A percentile compares a stretch with the other conserved stretches of the same genome.
These are phyloP conservation scores for Tetranychus piercei DNA, from an alignment of 2,888 invertebrate species.

Conservation along the genomic window DNA sequence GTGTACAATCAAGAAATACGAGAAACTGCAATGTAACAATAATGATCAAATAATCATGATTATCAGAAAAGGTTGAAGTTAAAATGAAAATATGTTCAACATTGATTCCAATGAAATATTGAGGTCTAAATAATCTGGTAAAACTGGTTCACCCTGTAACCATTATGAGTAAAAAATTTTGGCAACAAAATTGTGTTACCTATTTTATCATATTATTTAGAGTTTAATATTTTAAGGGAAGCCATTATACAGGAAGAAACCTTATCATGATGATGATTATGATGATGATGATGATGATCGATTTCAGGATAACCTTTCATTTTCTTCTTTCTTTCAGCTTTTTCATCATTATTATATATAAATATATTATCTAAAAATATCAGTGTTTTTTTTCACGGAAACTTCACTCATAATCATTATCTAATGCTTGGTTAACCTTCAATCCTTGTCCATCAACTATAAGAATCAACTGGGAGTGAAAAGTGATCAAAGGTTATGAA, in stretches of 20 bases:
- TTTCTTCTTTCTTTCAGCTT: not conserved
- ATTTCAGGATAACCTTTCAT: slow-evolving; percentile 8
- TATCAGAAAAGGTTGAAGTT: no score
- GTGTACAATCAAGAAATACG: no score
- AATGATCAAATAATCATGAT: no score
- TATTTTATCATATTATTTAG: not conserved
- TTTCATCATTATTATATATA: not conserved
- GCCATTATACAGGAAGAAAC: slow-evolving; percentile 8
- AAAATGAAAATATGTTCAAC: no score
- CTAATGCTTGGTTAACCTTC: not conserved
- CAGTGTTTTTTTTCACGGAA: not conserved
- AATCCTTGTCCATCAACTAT: not conserved
- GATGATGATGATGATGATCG: not conserved
- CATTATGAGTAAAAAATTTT: not conserved
- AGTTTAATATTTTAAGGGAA: not conserved
- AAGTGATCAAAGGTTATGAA: not conserved
- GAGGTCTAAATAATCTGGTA: not conserved
- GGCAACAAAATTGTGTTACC: not conserved
- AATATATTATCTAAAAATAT: not conserved
- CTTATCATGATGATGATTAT: not conserved
- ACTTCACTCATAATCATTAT: not conserved
- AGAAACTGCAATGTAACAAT: no score
- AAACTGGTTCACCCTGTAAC: not conserved
- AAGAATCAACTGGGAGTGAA: not conserved
- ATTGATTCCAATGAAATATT: not conserved